Evolutionary conservation across 1,140 invertebrate genomes (phyloP), one percentile per base, ranked within the genome.

Genomic region (Drosophila teissieri): DNA sequence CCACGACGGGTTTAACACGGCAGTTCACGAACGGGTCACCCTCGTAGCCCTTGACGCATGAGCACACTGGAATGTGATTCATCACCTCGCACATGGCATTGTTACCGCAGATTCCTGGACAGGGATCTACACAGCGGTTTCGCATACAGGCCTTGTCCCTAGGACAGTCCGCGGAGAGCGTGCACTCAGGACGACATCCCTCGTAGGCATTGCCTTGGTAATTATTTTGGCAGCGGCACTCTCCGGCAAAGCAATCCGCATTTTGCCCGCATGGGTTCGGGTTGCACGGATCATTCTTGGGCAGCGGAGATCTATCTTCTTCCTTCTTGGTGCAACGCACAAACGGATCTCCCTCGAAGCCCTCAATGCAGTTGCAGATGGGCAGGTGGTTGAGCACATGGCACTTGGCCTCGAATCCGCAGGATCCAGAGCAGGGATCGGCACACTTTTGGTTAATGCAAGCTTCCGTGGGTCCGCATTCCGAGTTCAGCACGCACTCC

Each of bases 201-300:
- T 96, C 95, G 73, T 96, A 96, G 44, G 97, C 96, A 93, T 97
- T 96, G 37, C 97, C 97, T 65, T 95, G 96, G 86, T 97, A 97
- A 80, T 96, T 96, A 3, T 95, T 94, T 67, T 96, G 92, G 82
- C 96, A 97, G 14, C 94, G 93, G 82, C 96, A 97, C 80, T 95
- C 94, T 80, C 95, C 95, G 77, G 95, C 94, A 79, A 96, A 97
- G 84, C 97, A 98, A 75, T 95, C 93, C 2, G 96, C 95, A 92
- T 97, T 97, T 14, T 95, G 94, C 44, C 97, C 97, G 91, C 97
- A 98, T 7, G 96, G 96, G 17, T 94, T 96, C 57, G 96, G 95
- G 85, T 94, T 94, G 84, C 96, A 97, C 1, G 95, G 96, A 92
- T 95, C 92, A 90, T 95, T 70, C 1, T 10, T 3, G 0, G 17